Percentiles rank a stretch among this genome's conserved stretches.
Conservation (phyloP, 2,888 invertebrate species). For the Adela reaumurella region DNA sequence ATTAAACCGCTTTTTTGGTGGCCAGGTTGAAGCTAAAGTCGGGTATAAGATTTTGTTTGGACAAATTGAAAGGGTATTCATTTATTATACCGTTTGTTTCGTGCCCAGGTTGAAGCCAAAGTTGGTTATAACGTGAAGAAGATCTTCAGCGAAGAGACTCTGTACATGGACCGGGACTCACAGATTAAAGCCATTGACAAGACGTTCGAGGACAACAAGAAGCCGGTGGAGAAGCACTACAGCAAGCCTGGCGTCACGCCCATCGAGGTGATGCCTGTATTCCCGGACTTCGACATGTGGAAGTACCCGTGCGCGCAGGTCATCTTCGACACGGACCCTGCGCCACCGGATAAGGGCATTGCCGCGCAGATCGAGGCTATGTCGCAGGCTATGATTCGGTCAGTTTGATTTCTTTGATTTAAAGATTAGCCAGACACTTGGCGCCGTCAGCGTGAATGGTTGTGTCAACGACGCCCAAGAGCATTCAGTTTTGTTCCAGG, state of each 20-base stretch:
- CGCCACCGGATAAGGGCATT: conserved; percentile 81
- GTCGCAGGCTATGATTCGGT: conserved; percentile 99
- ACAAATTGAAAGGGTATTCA: no score
- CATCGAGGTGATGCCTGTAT: conserved; percentile 77
- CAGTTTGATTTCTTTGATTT: conserved; percentile 12
- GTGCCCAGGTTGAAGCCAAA: conserved; percentile 94
- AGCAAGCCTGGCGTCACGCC: conserved; percentile 94
- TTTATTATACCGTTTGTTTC: no score
- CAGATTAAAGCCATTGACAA: conserved; percentile 97
- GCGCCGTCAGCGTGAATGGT: no score
- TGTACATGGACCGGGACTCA: conserved; percentile 94
- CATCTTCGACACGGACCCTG: conserved; percentile 97
- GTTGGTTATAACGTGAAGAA: conserved; percentile 98
- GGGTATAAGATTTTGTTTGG: no score
- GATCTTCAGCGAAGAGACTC: conserved; percentile 83
- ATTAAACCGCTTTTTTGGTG: no score
- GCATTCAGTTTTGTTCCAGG: no score
- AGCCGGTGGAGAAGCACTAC: conserved; percentile 85
- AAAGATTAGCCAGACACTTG: not conserved
- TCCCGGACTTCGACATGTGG: conserved; percentile 97
- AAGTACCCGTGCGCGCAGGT: conserved; percentile 97
- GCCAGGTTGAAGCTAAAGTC: no score
- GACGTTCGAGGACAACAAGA: conserved; percentile 90
- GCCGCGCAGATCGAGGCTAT: conserved; percentile 93
- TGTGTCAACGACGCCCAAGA: no score